Percentiles rank a stretch among this genome's conserved stretches.
Evolutionary conservation across 2,888 invertebrate genomes (phyloP).

Genomic region (Leptinotarsa juncta): DNA sequence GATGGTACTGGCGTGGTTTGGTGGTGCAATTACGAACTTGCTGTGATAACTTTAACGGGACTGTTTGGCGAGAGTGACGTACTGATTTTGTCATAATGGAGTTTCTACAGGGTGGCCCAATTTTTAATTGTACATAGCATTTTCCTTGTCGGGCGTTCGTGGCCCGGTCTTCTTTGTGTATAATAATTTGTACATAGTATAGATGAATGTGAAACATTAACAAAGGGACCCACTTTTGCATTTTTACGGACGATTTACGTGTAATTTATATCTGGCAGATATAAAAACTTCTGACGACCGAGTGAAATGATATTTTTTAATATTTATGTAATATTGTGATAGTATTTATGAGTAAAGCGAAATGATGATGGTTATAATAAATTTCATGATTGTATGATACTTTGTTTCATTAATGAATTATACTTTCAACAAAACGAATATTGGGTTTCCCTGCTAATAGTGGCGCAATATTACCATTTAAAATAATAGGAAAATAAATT

Average conservation of each 20-base stretch:
- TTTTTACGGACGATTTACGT: constrained; percentile 37
- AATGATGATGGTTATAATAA: constrained; percentile 19
- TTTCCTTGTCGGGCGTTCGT: background rate
- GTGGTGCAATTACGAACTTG: constrained; percentile 83
- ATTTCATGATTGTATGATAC: constrained; percentile 20
- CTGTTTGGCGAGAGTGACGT: background rate
- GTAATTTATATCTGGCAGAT: constrained; percentile 30
- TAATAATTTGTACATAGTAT: constrained; percentile 38
- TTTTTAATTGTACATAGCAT: constrained; percentile 11
- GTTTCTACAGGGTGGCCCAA: constrained; percentile 2
- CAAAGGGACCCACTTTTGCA: constrained; percentile 41
- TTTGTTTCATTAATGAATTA: background rate
- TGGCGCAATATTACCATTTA: too few relatives aligned
- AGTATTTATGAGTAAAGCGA: constrained; percentile 40
- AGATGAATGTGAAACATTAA: constrained; percentile 42
- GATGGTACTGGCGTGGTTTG: constrained; percentile 87
- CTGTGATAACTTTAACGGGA: constrained; percentile 72
- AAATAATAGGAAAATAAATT: too few relatives aligned
- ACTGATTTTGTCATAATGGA: background rate
- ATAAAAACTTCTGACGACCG: background rate
- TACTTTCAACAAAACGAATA: too few relatives aligned
- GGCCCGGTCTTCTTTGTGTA: constrained; percentile 17
- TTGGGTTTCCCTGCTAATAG: too few relatives aligned
- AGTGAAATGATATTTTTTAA: constrained; percentile 43
- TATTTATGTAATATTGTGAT: constrained; percentile 44